Base-by-base conservation (phyloP, 2,797 vertebrate genomes). In the Sebastes paucispinis region DNA sequence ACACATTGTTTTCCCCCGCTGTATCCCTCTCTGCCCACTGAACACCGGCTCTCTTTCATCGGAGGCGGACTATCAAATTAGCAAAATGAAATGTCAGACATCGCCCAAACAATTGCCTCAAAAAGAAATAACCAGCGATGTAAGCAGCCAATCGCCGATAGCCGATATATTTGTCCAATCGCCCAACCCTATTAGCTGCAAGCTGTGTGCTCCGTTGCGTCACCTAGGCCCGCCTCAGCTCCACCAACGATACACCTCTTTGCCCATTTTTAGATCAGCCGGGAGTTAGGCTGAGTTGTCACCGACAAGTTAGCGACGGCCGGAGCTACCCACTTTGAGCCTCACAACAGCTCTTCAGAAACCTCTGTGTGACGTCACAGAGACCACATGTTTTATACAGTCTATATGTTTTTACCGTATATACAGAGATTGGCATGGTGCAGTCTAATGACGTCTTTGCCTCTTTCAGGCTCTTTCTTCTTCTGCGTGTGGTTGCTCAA, bases 401-500 rank as follows among this genome's bases (percentile, higher is more conserved):
- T n/a, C 29, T 8, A 4, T 8, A 4, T 65, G 4, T 27, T 43
- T 34, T 78, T 66, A 47, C 71, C 31, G 3, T 72, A 32, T 50
- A 54, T 50, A 50, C 47, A 50, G 47, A 50, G 47, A 50, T 20
- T 50, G 47, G 18, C 47, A 47, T 47, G 16, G 43, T 75, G 55
- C 32, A 29, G 27, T 76, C 12, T 43, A 22, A 34, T 57, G 27
- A 22, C 39, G 32, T 50, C 14, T 76, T 59, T 85, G 16, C 20
- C 39, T 77, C 54, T 59, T 29, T 81, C 39, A 62, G 39, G 31
- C 59, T 75, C 54, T 43, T 7, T 70, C 18, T 62, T 73, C 65
- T 62, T 76, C 62, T 70, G 6, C 76, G 31, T 81, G 67, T 65
- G 50, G 16, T 27, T 71, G 66, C 62, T 82, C 65, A 81, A 39